Evolutionary conservation across 2,797 vertebrate species (phyloP).

Genomic region (Pangasius mekongensis): DNA sequence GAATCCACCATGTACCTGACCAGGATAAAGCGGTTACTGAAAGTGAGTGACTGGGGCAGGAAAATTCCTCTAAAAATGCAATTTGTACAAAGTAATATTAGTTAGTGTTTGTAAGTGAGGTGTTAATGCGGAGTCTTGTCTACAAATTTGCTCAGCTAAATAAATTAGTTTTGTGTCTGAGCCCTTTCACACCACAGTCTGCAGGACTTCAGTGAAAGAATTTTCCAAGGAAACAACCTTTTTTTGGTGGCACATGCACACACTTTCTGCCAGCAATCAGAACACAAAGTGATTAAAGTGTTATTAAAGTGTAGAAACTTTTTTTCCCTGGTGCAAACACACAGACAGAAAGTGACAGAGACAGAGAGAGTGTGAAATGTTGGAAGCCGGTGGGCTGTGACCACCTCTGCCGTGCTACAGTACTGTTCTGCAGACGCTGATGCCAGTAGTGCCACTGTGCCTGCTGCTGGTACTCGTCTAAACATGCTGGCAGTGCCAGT

Average conservation of each 20-base stretch:
- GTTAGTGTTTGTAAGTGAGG: neutral
- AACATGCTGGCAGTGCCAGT: constrained; percentile 68
- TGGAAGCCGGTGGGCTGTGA: constrained; percentile 67
- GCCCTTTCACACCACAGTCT: neutral
- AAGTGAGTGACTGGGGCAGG: too few species aligned
- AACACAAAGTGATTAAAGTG: constrained; percentile 50
- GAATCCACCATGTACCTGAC: neutral
- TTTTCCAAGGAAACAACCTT: neutral
- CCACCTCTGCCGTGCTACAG: constrained; percentile 77
- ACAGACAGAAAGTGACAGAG: constrained; percentile 60
- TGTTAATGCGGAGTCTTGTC: neutral
- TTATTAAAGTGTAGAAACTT: constrained; percentile 35
- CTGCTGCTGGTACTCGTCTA: constrained; percentile 66
- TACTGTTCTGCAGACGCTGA: constrained; percentile 80
- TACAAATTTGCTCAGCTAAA: constrained; percentile 11
- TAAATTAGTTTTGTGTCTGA: neutral
- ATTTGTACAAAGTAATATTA: neutral
- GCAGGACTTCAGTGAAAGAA: neutral
- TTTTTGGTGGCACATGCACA: neutral
- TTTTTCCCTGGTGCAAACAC: constrained; percentile 48
- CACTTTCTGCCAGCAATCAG: constrained; percentile 14
- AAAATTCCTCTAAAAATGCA: neutral
- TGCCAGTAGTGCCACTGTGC: constrained; percentile 61
- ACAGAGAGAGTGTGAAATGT: constrained; percentile 7
- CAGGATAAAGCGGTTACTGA: constrained; percentile 2